Base-by-base conservation (phyloP, 2,113 vertebrate genomes). In the Seriola aureovittata region DNA sequence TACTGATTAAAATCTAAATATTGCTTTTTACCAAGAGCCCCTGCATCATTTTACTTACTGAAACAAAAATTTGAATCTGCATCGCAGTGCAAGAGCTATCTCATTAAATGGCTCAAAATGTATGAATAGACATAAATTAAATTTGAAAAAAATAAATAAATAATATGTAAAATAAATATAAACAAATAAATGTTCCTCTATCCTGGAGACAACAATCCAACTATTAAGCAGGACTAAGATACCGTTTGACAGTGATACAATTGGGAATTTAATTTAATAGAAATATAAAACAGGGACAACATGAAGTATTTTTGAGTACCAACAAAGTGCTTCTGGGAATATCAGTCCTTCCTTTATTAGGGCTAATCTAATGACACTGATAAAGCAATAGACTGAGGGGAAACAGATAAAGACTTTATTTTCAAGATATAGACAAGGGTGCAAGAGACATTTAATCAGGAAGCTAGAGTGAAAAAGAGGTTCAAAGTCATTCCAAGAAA, bases 401-500 rank as follows among this genome's bases (percentile, higher is more conserved):
- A 81, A 77, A 60, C 42, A 40, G 78, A 83, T 80, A 67, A 59
- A 29, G 23, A 23, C 19, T 79, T 76, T 52, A 75, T 64, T 88
- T 69, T 32, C 4, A 32, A 85, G 78, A 89, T 86, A 83, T 42
- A 57, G 40, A 59, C 34, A 10, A 42, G 40, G 19, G 60, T 48
- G 36, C 42, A 62, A 57, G 66, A 83, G 29, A 48, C 23, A 71
- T 68, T 71, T 65, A 76, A 76, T 82, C 52, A 89, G 81, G 81
- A 90, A 90, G 79, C 66, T 12, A 57, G 36, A 81, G 85, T 79
- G 65, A 81, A 88, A 85, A 80, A 75, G 74, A 88, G 58, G 82
- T 90, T 87, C 88, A 90, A 88, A 92, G 88, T 91, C 78, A 69
- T 55, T 79, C 55, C 46, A 62, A 86, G 66, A 89, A 85, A 90